A percentile compares a stretch with the other conserved stretches of the same genome.
Evolutionary conservation across 2,797 vertebrate genomes (phyloP).

Genomic region (Eospalax fontanierii): DNA sequence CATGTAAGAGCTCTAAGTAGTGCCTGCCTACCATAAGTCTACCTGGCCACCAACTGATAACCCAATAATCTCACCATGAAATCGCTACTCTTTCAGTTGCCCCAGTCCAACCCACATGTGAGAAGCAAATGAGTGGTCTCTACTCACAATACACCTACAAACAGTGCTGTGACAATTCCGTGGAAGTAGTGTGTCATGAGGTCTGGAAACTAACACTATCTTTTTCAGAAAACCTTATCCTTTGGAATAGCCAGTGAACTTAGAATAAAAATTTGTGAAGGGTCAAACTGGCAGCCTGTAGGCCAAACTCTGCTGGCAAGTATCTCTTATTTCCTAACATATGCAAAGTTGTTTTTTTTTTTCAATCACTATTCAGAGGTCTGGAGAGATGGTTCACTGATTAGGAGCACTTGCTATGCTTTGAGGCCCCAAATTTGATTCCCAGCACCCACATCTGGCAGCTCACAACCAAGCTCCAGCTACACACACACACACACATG

Average conservation of each 20-base stretch:
- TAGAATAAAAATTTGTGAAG: slow-evolving; percentile 21
- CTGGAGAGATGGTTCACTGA: neutral
- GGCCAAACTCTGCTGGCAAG: neutral
- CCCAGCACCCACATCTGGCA: neutral
- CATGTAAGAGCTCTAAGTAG: neutral
- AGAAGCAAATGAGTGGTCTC: slow-evolving; percentile 1
- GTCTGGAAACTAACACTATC: slow-evolving; percentile 30
- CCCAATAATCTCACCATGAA: neutral
- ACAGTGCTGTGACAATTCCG: slow-evolving; percentile 13
- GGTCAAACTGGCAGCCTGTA: neutral
- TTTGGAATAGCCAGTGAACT: slow-evolving; percentile 15
- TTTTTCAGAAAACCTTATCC: slow-evolving; percentile 34
- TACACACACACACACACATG: neutral
- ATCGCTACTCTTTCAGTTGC: neutral
- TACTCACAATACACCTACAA: neutral
- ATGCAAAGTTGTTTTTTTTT: neutral
- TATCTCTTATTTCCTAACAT: neutral
- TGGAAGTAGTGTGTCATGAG: neutral
- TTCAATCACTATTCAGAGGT: neutral
- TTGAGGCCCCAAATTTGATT: neutral
- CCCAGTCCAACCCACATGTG: neutral
- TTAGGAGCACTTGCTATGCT: neutral
- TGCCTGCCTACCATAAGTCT: neutral
- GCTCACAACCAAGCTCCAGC: neutral
- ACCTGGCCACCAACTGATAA: neutral